Evolutionary conservation across 2,113 vertebrate species (phyloP).

Genomic region (Desmodus rotundus): DNA sequence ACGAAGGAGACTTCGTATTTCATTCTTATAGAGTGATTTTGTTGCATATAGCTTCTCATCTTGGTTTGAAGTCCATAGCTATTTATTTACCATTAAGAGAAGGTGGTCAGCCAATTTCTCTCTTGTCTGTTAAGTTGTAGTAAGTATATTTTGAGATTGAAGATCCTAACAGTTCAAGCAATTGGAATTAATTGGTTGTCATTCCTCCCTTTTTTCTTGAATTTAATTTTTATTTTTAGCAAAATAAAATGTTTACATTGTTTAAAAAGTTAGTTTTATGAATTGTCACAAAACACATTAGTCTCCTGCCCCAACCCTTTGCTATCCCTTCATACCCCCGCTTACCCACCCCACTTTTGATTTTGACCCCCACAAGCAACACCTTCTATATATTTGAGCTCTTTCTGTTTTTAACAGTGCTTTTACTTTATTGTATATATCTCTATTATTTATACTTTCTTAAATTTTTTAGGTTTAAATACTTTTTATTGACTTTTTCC

Average conservation of each 20-base stretch:
- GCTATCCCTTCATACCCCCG: too few species aligned
- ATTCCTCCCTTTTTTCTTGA: background rate
- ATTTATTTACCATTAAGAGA: background rate
- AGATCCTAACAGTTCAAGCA: background rate
- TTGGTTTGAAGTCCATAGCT: background rate
- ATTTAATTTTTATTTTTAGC: slow-evolving; percentile 2
- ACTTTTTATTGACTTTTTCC: background rate
- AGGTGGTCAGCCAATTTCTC: background rate
- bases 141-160: background rate
- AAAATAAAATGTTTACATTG: background rate
- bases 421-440: background rate
- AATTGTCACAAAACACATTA: background rate
- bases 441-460: background rate
- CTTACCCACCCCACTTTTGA: background rate
- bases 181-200: background rate
- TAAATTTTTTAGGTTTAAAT: background rate
- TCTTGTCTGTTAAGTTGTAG: background rate
- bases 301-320: background rate
- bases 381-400: background rate
- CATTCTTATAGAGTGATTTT: background rate
- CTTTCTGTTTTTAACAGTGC: background rate
- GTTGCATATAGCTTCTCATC: background rate
- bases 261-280: background rate
- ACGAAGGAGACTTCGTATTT: slow-evolving; percentile 22
- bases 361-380: background rate